phyloP scores from a whole-genome alignment of 2,888 invertebrate species.

The Tipula helvola region DNA sequence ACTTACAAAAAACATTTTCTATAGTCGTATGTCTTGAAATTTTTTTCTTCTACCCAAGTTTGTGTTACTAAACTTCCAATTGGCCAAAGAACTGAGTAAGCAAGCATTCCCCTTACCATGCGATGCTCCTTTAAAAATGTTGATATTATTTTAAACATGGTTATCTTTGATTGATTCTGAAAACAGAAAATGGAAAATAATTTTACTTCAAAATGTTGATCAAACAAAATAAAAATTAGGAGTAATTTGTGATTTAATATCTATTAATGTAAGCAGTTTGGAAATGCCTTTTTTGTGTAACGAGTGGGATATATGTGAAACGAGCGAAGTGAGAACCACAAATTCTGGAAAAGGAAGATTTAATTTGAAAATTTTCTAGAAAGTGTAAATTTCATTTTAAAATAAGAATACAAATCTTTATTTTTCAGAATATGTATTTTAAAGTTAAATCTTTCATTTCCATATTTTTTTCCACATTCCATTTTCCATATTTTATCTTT shows the following conservation, averaged over 20 bases:
- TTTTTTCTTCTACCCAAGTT: slow-evolving; percentile 38
- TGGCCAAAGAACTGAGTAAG: slow-evolving; percentile 47
- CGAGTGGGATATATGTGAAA: too few relatives aligned
- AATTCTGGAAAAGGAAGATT: too few relatives aligned
- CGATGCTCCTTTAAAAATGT: slow-evolving; percentile 39
- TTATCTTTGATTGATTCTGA: neutral
- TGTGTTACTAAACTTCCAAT: slow-evolving; percentile 45
- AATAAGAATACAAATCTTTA: neutral
- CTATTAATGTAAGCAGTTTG: neutral
- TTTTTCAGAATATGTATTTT: neutral
- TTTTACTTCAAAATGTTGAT: neutral
- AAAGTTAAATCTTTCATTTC: too few relatives aligned
- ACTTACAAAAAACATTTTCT: slow-evolving; percentile 39
- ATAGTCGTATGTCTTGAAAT: slow-evolving; percentile 40
- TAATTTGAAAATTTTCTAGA: too few relatives aligned
- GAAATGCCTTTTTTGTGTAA: neutral
- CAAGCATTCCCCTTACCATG: slow-evolving; percentile 43
- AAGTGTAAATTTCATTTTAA: neutral
- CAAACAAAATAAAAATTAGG: too few relatives aligned
- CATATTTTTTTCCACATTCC: too few relatives aligned
- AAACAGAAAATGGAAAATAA: neutral
- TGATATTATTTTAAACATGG: slow-evolving; percentile 33
- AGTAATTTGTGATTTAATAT: too few relatives aligned
- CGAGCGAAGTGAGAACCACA: too few relatives aligned
- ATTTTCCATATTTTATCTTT: too few relatives aligned